phyloP scores from a whole-genome alignment of 2,888 invertebrate species.

The Leptopilina myrica region DNA sequence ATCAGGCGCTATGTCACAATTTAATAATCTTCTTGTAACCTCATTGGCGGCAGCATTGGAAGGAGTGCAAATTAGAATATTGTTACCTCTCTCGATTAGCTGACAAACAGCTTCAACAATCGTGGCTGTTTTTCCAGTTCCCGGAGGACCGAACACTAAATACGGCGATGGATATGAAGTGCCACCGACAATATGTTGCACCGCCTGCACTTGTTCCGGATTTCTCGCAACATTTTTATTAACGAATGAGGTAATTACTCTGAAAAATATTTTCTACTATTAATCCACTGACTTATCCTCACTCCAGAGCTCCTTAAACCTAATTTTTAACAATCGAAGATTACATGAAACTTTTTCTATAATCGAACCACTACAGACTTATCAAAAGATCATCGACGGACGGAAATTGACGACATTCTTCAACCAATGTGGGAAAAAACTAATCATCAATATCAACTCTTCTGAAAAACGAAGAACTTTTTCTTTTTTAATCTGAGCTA shows the following conservation, averaged over 20 bases:
- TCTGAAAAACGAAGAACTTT: no score
- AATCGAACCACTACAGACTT: no score
- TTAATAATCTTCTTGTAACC: slow-evolving; percentile 78
- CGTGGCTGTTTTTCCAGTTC: slow-evolving; percentile 53
- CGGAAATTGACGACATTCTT: no score
- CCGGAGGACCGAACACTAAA: slow-evolving; percentile 45
- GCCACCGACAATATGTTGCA: slow-evolving; percentile 67
- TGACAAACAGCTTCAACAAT: slow-evolving; percentile 50
- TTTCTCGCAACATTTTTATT: slow-evolving; percentile 78
- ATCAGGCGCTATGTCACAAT: slow-evolving; percentile 62
- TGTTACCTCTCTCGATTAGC: slow-evolving; percentile 66
- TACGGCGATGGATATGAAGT: slow-evolving; percentile 13
- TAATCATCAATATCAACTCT: no score
- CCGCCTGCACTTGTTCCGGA: slow-evolving; percentile 81
- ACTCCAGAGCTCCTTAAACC: no score
- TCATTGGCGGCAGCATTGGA: slow-evolving; percentile 87
- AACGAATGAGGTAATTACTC: slow-evolving; percentile 57
- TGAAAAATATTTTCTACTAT: not conserved
- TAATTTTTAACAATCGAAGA: no score
- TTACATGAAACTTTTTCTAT: no score
- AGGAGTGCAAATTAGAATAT: slow-evolving; percentile 82
- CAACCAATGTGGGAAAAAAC: no score
- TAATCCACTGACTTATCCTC: not conserved
- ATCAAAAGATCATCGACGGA: no score
- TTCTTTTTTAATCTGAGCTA: no score